phyloP scores from a whole-genome alignment of 64 coral and sea anemone species.

The Actinia equina region DNA sequence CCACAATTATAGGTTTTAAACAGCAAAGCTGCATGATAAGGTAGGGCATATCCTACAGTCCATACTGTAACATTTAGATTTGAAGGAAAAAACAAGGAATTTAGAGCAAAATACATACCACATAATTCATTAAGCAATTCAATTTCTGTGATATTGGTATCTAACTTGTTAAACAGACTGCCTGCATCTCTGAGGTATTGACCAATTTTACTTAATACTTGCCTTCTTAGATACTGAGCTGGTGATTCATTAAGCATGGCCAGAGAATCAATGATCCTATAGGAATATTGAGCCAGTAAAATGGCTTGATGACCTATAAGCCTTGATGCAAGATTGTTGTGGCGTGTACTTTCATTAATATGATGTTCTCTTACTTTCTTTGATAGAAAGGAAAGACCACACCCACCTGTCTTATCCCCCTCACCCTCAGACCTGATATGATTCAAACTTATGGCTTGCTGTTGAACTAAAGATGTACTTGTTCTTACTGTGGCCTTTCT shows the following conservation, averaged over 20 bases:
- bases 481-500: not conserved
- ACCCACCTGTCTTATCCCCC: not conserved
- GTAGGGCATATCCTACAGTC: constrained; percentile 54
- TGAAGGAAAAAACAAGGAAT: constrained; percentile 20
- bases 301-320: constrained; percentile 47
- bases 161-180: constrained; percentile 26
- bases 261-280: constrained; percentile 21
- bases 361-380: constrained; percentile 32
- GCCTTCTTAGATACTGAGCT: not conserved
- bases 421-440: not conserved
- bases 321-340: constrained; percentile 34
- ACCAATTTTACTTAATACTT: constrained; percentile 26
- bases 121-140: constrained; percentile 8
- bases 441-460: not conserved
- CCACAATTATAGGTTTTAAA: constrained; percentile 34
- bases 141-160: not conserved
- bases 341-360: constrained; percentile 5
- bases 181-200: constrained; percentile 35
- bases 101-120: constrained; percentile 43
- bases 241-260: not conserved
- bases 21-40: constrained; percentile 24
- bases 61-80: constrained; percentile 25
- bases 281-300: constrained; percentile 23
- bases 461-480: not conserved
- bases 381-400: constrained; percentile 36